These are phyloP conservation scores for Cosmorhoe ocellata DNA, from an alignment of 2,888 invertebrate species.

Conservation along the genomic window DNA sequence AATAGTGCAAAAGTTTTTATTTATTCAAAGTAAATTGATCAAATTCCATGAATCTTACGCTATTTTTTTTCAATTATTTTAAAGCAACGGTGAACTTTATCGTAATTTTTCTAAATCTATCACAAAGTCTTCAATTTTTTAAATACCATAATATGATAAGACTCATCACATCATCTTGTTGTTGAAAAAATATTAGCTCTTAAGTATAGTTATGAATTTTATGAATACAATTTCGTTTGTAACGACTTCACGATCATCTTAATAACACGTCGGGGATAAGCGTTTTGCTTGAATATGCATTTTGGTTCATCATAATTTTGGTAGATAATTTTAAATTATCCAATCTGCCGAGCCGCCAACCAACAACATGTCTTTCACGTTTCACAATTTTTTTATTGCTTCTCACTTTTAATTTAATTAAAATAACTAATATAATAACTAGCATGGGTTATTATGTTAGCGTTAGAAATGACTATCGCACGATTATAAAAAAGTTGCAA, in stretches of 20 bases:
- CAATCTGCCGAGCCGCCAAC: constrained; percentile 57
- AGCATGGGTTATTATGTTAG: not conserved
- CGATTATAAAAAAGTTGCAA: not conserved
- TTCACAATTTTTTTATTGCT: constrained; percentile 64
- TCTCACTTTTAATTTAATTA: constrained; percentile 65
- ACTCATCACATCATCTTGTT: constrained; percentile 73
- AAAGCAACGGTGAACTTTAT: no score
- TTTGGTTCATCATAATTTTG: constrained; percentile 77
- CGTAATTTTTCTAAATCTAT: not conserved
- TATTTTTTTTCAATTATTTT: no score
- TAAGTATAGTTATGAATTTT: constrained; percentile 79
- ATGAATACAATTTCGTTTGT: constrained; percentile 78
- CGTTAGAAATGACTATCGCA: not conserved
- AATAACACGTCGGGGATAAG: constrained; percentile 75
- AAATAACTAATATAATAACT: constrained; percentile 21
- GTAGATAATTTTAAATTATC: constrained; percentile 77
- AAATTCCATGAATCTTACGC: no score
- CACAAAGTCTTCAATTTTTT: constrained; percentile 3
- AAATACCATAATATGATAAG: constrained; percentile 36
- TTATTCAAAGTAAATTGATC: no score
- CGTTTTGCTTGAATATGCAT: constrained; percentile 81
- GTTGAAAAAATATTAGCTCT: constrained; percentile 77
- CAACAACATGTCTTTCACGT: constrained; percentile 38
- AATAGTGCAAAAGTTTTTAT: no score
- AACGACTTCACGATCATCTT: constrained; percentile 79